These are phyloP conservation scores for Sminthurinus aureus DNA, from an alignment of 2,888 invertebrate species.

Conservation along the genomic window DNA sequence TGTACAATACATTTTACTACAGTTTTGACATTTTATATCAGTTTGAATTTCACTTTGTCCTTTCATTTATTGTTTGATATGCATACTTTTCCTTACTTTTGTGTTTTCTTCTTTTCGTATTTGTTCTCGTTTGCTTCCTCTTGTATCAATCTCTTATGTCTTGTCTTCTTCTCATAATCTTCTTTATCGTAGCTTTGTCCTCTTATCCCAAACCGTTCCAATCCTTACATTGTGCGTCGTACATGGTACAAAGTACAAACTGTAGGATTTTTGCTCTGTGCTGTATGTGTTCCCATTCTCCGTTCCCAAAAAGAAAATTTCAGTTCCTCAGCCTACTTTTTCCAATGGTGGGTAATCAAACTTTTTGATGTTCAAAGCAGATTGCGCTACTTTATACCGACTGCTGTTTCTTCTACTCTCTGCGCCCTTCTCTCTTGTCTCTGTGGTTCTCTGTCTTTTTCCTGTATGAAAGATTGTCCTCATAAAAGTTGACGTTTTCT, in stretches of 20 bases:
- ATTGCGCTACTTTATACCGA: constrained; percentile 8
- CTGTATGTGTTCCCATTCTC: too few species aligned
- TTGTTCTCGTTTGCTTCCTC: not conserved
- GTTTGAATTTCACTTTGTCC: not conserved
- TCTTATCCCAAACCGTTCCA: too few species aligned
- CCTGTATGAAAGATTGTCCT: constrained; percentile 34
- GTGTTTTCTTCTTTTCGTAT: not conserved
- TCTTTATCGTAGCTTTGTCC: too few species aligned
- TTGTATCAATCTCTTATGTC: not conserved
- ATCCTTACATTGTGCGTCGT: too few species aligned
- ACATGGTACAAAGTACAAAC: too few species aligned
- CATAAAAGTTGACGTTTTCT: constrained; percentile 32
- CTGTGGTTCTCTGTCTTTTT: constrained; percentile 15
- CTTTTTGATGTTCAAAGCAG: constrained; percentile 27
- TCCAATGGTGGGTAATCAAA: constrained; percentile 25
- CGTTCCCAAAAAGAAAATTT: too few species aligned
- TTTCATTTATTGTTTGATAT: constrained; percentile 1
- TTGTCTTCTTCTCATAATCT: too few species aligned
- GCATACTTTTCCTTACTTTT: not conserved
- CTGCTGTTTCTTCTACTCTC: too few species aligned
- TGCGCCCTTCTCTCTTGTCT: not conserved
- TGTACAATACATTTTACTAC: constrained; percentile 16
- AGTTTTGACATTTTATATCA: not conserved
- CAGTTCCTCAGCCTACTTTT: not conserved
- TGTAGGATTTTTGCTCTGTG: not conserved